Base-by-base conservation (phyloP, 2,797 vertebrate species). In the Tachyglossus aculeatus region DNA sequence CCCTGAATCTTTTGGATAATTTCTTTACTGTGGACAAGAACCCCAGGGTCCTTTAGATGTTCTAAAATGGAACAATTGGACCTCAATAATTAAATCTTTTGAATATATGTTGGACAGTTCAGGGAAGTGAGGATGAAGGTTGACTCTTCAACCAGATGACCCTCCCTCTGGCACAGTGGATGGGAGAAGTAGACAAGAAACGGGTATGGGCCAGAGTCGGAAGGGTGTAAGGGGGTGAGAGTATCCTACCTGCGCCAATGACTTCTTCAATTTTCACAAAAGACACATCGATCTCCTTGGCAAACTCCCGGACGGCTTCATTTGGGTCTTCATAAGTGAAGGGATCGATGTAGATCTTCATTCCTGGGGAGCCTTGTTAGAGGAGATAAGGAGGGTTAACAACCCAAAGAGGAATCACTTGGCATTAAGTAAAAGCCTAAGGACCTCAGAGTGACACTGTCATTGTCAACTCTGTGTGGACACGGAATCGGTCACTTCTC, bases 271-370 rank as follows among this genome's bases (percentile, higher is more conserved):
- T 99, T 93, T 99, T 99, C 88, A 99, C 98, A 10, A 98, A 98
- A 76, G 98, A 99, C 51, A 99, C 97, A 10, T 99, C 98, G 0
- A 99, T 99, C 90, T 99, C 98, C 91, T 99, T 99, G 89, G 98
- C 98, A 0, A 99, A 99, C 84, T 99, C 98, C 27, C 97, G 94
- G 16, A 99, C 98, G 0, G 98, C 98, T 88, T 99, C 98, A 0
- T 99, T 99, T 81, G 98, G 98, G 81, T 99, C 98, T 77, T 99
- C 98, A 0, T 99, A 99, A 84, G 98, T 99, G 91, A 99, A 99
- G 51, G 98, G 98, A 85, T 99, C 98, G 1, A 99, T 99, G 93
- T 99, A 99, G 92, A 99, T 99, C 94, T 99, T 99, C 95, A 99
- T 98, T 86, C 98, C 98, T 54, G 97, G 97, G 55, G 97, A 99